Conservation (phyloP, 2,113 vertebrate genomes). For the Pelusios castaneus region DNA sequence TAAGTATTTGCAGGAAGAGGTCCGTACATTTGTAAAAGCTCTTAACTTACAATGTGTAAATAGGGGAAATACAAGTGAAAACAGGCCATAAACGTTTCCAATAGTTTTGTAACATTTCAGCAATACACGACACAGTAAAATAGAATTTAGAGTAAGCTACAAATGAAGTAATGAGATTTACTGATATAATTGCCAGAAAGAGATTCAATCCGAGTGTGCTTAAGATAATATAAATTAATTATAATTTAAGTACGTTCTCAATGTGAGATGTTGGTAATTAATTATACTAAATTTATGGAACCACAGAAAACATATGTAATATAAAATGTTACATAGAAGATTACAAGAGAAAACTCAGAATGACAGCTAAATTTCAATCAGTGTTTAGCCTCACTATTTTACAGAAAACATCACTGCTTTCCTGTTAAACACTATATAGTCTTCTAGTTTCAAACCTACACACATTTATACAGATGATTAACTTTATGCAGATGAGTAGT, state of each 20-base stretch:
- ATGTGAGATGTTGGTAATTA: background rate
- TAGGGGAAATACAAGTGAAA: background rate
- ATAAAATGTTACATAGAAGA: background rate
- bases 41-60: background rate
- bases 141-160: background rate
- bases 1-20: background rate
- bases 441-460: background rate
- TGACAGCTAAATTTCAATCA: background rate
- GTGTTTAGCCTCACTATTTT: background rate
- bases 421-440: background rate
- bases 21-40: background rate
- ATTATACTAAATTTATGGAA: background rate
- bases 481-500: background rate
- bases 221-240: background rate
- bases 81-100: background rate
- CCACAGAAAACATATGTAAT: background rate
- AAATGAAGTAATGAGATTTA: background rate
- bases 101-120: background rate
- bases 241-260: background rate
- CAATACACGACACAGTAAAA: background rate
- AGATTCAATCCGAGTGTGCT: background rate
- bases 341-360: background rate
- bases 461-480: background rate
- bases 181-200: background rate
- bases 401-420: background rate